Base-by-base conservation (phyloP, 2,113 vertebrate species). In the Phaethornis superciliosus region DNA sequence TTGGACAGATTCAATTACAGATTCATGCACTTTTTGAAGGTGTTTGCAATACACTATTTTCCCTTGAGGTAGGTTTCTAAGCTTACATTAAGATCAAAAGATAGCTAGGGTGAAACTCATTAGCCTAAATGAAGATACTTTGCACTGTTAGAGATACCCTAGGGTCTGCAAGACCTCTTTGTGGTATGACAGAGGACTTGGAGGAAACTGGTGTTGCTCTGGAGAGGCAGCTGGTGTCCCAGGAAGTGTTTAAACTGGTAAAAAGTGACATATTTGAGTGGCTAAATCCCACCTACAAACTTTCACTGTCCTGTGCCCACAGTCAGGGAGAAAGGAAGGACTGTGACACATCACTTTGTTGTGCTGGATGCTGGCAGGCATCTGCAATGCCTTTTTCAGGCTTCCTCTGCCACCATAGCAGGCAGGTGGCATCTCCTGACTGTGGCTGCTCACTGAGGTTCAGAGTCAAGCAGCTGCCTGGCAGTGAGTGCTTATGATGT, bases 1-100 rank as follows among this genome's bases (percentile, higher is more conserved):
- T 44, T 33, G 15, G 16, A 8, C 0, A 0, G 22, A 30, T 85
- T 74, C 56, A 70, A 1, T 70, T 76, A 63, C 2, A 5, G 46
- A 92, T 70, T 89, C 28, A 44, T 68, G 55, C 12, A 12, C 35
- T 85, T 90, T 77, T 37, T 42, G 44, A 82, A 94, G 27, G 46
- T 85, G 28, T 85, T 91, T 83, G 70, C 59, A 69, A 23, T 77
- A 47, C 42, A 74, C n/a, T 88, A 26, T 74, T 81, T 77, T 59
- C 59, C 59, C 64, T 30, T 74, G 71, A 80, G n/a, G 11, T 47
- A 47, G n/a, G 6, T 88, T 83, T 85, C n/a, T 60, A 74, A 91
- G 42, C 14, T 87, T 33, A 32, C n/a, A 30, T 88, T 80, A 55
- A 83, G 71, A 74, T 88, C 40, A 67, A 33, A 37, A 74, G 63